These are phyloP conservation scores for Felis catus DNA, from an alignment of 2,113 vertebrate genomes.

Conservation along the genomic window DNA sequence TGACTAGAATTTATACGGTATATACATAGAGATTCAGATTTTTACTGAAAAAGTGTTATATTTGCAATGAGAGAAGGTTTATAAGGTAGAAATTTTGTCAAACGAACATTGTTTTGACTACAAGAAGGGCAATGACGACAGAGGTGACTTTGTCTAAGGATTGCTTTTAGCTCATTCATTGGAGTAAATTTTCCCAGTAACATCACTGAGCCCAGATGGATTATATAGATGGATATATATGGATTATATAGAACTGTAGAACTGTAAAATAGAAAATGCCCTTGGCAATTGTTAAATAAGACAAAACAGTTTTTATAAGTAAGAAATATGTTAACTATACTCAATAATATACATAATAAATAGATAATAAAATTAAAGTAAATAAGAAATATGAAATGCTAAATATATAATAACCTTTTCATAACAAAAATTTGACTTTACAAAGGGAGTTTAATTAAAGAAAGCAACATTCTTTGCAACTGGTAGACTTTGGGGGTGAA, in stretches of 20 bases:
- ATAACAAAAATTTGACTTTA: background rate
- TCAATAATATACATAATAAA: background rate
- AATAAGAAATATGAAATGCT: background rate
- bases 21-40: background rate
- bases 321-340: background rate
- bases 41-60: background rate
- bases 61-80: background rate
- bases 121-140: background rate
- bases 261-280: background rate
- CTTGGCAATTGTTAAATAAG: background rate
- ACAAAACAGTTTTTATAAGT: background rate
- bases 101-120: background rate
- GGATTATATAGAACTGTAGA: background rate
- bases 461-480: background rate
- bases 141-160: background rate
- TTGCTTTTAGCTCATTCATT: background rate
- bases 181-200: background rate
- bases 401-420: background rate
- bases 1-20: background rate
- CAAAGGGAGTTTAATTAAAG: background rate
- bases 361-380: background rate
- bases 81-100: background rate
- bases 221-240: background rate
- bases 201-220: background rate
- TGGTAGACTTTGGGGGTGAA: background rate